Base-by-base conservation (phyloP, 2,888 invertebrate genomes). In the Rugalucina vietnamica region DNA sequence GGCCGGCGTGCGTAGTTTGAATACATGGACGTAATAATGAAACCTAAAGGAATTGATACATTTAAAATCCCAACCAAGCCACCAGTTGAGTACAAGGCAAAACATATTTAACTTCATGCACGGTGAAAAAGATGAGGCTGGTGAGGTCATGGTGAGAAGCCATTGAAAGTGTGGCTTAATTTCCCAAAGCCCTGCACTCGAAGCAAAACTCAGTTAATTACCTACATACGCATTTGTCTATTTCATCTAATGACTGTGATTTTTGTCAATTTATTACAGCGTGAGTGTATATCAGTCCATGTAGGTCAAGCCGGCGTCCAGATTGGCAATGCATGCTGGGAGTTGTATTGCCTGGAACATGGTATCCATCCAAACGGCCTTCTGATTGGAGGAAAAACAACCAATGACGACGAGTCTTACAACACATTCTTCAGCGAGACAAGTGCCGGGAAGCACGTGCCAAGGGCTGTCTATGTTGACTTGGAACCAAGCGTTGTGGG, bases 401-500 rank as follows among this genome's bases (percentile, higher is more conserved):
- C 70, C 29, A 90, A 95, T 90, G 95, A 94, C n/a, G 95, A 99
- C 96, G 97, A 92, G 96, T 98, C 98, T 84, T 99, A 98, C 96
- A 98, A 98, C 93, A 99, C 96, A 34, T 96, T 96, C 93, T 96
- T 96, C 94, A 95, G 95, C 88, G 98, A 99, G 95, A 99, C 98
- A 82, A 98, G 98, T 78, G 97, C 98, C 65, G 99, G 99, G 93
- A 99, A 99, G 94, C 98, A 99, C 95, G 93, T 93, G 50, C 93
- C 93, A n/a, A 80, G 93, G n/a, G 92, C 92, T 8, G 91, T 93
- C n/a, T 93, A 98, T 94, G 98, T 99, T 18, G 99, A 99, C 95
- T 96, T 99, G 95, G 99, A 99, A 95, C 99, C 99, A 85, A 98
- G 98, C 90, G 99, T 99, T 93, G 98, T 99, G 88, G 97, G 97